Percentiles rank a stretch among this genome's conserved stretches.
Conservation (phyloP, 2,888 invertebrate species). For the Xanthorhoe spadicearia region DNA sequence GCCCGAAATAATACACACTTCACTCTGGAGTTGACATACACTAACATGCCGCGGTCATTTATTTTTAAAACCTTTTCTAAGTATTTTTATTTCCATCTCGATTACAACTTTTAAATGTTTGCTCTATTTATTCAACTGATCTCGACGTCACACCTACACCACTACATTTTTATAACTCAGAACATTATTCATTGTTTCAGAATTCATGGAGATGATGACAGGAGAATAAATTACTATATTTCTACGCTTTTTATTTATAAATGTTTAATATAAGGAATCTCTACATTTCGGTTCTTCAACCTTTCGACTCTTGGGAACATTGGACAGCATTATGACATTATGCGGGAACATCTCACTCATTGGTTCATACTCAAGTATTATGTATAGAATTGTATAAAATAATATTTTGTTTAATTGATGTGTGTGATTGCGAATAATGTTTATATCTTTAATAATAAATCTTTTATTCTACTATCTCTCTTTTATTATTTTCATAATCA, state of each 20-base stretch:
- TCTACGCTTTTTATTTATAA: conserved; percentile 69
- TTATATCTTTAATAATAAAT: conserved; percentile 83
- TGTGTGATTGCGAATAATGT: conserved; percentile 80
- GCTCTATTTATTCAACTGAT: neutral
- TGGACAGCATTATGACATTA: conserved; percentile 62
- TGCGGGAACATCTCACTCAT: conserved; percentile 59
- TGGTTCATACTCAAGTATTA: conserved; percentile 71
- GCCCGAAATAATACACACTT: neutral
- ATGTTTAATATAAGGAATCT: conserved; percentile 73
- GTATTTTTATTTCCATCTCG: neutral
- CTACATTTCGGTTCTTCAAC: conserved; percentile 74
- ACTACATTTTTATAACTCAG: conserved; percentile 26
- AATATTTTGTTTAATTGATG: conserved; percentile 79
- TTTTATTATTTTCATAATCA: conserved; percentile 44
- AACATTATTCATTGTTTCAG: conserved; percentile 85
- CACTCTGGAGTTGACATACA: neutral
- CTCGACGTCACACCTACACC: neutral
- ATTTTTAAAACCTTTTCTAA: neutral
- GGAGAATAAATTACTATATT: conserved; percentile 90
- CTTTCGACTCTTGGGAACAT: conserved; percentile 73
- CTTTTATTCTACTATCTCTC: conserved; percentile 74
- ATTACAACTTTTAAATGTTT: neutral
- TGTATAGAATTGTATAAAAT: conserved; percentile 81
- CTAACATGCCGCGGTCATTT: neutral
- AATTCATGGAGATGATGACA: conserved; percentile 98